Conservation (phyloP, 2,888 invertebrate species). For the Temnothorax unifasciatus region DNA sequence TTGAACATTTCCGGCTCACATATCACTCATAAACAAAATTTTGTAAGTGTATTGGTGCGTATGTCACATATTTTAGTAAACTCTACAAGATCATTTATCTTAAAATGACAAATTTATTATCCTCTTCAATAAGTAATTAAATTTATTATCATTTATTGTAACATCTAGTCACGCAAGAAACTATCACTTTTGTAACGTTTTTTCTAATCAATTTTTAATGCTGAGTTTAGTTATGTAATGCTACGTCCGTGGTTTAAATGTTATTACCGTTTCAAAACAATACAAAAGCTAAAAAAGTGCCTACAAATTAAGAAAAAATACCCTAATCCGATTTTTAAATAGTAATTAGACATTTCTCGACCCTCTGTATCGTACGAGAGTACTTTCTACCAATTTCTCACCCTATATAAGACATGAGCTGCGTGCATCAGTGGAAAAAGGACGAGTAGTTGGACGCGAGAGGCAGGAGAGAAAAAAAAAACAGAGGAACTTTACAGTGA, state of each 20-base stretch:
- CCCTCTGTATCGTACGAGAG: too few species aligned
- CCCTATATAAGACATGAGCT: constrained; percentile 34
- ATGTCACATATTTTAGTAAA: background rate
- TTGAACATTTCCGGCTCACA: background rate
- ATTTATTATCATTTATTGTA: background rate
- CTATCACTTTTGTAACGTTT: background rate
- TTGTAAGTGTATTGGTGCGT: background rate
- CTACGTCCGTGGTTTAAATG: background rate
- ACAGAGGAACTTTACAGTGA: constrained; percentile 55
- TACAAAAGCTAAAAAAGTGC: background rate
- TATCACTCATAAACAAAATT: background rate
- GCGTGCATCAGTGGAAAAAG: constrained; percentile 42
- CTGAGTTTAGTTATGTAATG: background rate
- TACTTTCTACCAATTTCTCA: background rate
- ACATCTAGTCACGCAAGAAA: background rate
- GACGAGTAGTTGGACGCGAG: constrained; percentile 24
- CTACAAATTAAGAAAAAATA: background rate
- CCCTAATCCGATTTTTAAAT: background rate
- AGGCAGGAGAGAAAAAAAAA: constrained; percentile 28
- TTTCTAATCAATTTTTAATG: background rate
- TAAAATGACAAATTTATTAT: background rate
- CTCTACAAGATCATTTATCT: background rate
- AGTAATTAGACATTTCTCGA: background rate
- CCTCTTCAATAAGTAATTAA: too few species aligned
- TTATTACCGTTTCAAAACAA: background rate